These are phyloP conservation scores for Ctenopoma multispine DNA, from an alignment of 2,797 vertebrate genomes.

Conservation along the genomic window DNA sequence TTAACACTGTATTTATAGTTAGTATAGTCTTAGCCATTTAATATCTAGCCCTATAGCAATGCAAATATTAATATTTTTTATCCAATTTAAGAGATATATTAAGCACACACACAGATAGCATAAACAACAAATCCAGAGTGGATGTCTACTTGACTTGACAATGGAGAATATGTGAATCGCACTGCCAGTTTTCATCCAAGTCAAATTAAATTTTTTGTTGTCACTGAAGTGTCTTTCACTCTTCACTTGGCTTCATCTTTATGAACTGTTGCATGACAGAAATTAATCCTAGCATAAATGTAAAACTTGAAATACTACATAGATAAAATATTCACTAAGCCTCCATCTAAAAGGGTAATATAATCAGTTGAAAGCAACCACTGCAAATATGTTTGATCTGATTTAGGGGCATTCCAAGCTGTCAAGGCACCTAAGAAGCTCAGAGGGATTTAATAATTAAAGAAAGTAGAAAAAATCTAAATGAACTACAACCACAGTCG, in stretches of 20 bases:
- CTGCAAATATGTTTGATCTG: constrained; percentile 18
- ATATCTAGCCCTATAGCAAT: constrained; percentile 63
- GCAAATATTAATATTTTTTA: constrained; percentile 31
- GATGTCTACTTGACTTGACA: constrained; percentile 42
- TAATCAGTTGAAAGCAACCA: not conserved
- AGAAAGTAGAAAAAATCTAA: constrained; percentile 43
- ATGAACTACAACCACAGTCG: constrained; percentile 10
- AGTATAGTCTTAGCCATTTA: constrained; percentile 64
- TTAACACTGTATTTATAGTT: constrained; percentile 84
- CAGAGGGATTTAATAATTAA: constrained; percentile 45
- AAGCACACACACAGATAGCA: constrained; percentile 15
- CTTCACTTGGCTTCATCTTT: constrained; percentile 34
- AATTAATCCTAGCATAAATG: not conserved
- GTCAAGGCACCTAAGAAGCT: constrained; percentile 8
- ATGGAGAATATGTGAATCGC: constrained; percentile 46
- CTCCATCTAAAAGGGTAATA: not conserved
- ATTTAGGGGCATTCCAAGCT: constrained; percentile 40
- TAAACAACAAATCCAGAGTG: constrained; percentile 12
- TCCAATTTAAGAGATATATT: constrained; percentile 45
- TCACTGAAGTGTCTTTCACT: constrained; percentile 42
- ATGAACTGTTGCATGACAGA: not conserved
- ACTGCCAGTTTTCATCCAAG: constrained; percentile 50
- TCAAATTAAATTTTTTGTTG: constrained; percentile 67
- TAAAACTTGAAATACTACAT: constrained; percentile 18
- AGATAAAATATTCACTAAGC: not conserved